Base-by-base conservation (phyloP, 2,797 vertebrate species). In the Characodon lateralis region DNA sequence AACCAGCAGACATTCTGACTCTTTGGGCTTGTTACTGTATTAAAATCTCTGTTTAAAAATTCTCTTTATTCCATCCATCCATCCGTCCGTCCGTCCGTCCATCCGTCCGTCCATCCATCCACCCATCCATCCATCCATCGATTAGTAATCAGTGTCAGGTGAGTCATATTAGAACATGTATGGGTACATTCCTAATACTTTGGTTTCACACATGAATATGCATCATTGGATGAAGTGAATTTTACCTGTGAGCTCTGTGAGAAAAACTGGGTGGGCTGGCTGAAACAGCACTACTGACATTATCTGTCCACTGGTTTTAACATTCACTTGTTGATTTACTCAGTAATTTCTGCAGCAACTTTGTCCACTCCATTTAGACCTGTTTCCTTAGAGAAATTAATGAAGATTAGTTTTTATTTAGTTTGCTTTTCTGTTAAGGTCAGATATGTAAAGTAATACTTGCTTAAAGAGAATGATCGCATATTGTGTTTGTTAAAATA, bases 161-260 rank as follows among this genome's bases (percentile, higher is more conserved):
- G 72, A 73, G 39, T 61, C 39, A 61, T 61, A 46, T 59, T 59
- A 31, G 41, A 28, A 10, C 72, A 61, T 55, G 24, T 43, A 8
- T 73, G 2, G 35, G 56, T 51, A 71, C 1, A 71, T 46, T 73
- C 9, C 6, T 43, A 9, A 43, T 9, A 6, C 43, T 9, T 43
- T 43, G 43, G 43, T 43, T 43, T 43, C 31, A 31, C 31, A 31
- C 31, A 31, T 31, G 31, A 31, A 31, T 31, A 31, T 31, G 31
- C n/a, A 73, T 31, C 41, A 90, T 90, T 91, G 85, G 76, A 48
- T 26, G 53, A 76, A 78, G 79, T 87, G 39, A 88, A 89, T 89
- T 89, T 81, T 78, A 3, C 77, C 78, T 58, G 78, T 70, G 78
- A 85, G 78, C 3, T 76, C 78, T 58, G 78, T 70, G 78, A 85